phyloP scores from a whole-genome alignment of 2,888 invertebrate species.

The Augochlorella aurata region DNA sequence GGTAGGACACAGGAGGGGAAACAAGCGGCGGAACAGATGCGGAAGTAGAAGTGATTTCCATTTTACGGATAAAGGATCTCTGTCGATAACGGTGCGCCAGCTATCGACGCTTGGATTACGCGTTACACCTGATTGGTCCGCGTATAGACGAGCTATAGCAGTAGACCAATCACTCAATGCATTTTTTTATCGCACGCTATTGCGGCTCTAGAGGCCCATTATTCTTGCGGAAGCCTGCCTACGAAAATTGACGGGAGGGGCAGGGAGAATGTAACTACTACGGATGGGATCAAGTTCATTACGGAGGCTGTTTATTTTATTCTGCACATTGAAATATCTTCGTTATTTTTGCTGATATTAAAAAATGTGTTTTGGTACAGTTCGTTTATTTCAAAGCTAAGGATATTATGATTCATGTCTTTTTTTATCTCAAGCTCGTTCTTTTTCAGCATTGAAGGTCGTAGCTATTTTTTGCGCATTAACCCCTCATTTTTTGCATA shows the following conservation, averaged over 20 bases:
- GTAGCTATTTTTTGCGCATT: no score
- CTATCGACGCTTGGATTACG: constrained; percentile 20
- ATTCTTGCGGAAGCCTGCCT: background rate
- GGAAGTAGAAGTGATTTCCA: constrained; percentile 47
- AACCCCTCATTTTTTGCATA: no score
- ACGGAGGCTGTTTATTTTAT: no score
- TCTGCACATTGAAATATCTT: no score
- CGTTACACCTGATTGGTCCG: constrained; percentile 27
- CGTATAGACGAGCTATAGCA: background rate
- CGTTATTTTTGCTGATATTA: no score
- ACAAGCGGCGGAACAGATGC: constrained; percentile 11
- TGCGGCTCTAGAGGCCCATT: background rate
- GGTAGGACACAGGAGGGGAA: background rate
- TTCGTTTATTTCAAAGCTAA: no score
- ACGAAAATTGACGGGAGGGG: background rate
- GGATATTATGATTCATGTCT: no score
- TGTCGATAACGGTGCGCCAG: constrained; percentile 8
- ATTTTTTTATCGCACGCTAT: background rate
- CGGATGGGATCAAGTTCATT: no score
- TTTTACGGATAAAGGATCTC: constrained; percentile 36
- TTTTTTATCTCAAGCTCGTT: no score
- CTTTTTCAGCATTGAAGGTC: no score
- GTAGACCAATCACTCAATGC: background rate
- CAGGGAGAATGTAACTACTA: no score
- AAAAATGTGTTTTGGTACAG: no score